Evolutionary conservation across 2,888 invertebrate genomes (phyloP).

Genomic region (Drosophila nigritarsus): DNA sequence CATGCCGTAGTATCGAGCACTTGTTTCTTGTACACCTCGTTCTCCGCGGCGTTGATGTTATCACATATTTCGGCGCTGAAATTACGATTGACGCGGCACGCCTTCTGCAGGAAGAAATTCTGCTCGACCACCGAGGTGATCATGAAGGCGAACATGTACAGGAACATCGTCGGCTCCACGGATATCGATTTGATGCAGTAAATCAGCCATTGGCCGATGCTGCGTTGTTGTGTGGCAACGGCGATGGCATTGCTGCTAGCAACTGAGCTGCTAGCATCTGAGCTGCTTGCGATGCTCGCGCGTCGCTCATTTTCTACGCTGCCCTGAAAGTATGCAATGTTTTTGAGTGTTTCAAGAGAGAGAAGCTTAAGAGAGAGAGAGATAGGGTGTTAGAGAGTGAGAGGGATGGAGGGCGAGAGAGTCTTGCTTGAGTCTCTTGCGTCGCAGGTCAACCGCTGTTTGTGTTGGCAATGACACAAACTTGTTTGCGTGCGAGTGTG

Average conservation of each 20-base stretch:
- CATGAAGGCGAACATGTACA: constrained; percentile 96
- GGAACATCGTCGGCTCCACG: constrained; percentile 94
- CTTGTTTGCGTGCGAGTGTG: background rate
- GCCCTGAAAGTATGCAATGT: constrained; percentile 69
- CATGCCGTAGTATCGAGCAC: constrained; percentile 92
- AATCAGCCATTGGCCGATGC: constrained; percentile 27
- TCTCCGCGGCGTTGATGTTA: constrained; percentile 87
- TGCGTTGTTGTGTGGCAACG: constrained; percentile 14
- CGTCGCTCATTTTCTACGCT: constrained; percentile 42
- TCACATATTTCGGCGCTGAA: constrained; percentile 89
- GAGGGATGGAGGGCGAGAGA: background rate
- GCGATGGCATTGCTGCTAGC: constrained; percentile 17
- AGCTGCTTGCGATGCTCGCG: constrained; percentile 53
- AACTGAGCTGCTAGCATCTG: constrained; percentile 46
- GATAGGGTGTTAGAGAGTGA: background rate
- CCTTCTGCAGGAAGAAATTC: constrained; percentile 91
- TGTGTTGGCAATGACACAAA: constrained; percentile 15
- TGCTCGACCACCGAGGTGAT: constrained; percentile 92
- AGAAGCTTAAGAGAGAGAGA: no score
- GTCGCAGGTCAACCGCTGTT: constrained; percentile 17
- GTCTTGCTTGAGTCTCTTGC: background rate
- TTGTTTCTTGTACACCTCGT: constrained; percentile 86
- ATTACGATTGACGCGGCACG: constrained; percentile 91
- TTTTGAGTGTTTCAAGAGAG: constrained; percentile 3
- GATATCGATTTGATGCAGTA: constrained; percentile 85